Base-by-base conservation (phyloP, 1,140 invertebrate species). In the Drosophila aff. region DNA sequence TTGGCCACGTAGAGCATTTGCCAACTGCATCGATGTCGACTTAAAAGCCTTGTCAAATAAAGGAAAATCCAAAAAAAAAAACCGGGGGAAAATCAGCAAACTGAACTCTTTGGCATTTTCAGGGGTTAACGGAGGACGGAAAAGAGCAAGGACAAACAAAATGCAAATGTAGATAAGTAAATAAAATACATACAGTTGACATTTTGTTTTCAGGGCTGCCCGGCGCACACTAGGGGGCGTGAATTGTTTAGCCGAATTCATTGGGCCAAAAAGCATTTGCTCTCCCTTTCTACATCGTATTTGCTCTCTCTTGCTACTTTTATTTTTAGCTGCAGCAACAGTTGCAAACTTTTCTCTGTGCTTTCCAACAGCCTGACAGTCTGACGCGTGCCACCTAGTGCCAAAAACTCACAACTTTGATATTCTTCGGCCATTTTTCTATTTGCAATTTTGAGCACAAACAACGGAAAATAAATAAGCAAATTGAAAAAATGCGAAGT, bases 1-100 rank as follows among this genome's bases (percentile, higher is more conserved):
- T 73, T 60, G 69, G 59, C 76, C 76, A 79, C 67, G 76, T 79
- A 79, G 64, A 79, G 61, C 67, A 79, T 74, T 79, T 79, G 60
- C 61, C 67, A 60, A 73, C 68, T 79, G 76, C 77, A 79, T 80
- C 40, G 59, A 72, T 65, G 67, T 55, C 47, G 36, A 62, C 77
- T 79, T 79, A 79, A 79, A 79, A 79, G 76, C 67, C 67, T 59
- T 79, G 77, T 79, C 77, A 72, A 64, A 58, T 50, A 28, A 55
- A 63, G 28, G 28, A 31, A 23, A 52, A 31, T 50, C 16, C 16
- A 6, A 18, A 31, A 52, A 28, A 61, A 41, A 36, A 21, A 36
- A n/a, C 5, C 5, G 2, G 5, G n/a, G 16, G 43, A 64, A 64
- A 61, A 59, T 43, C 47, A 11, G 55, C 21, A 63, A 46, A 53